phyloP scores from a whole-genome alignment of 2,888 invertebrate genomes.

The Selenia dentaria region DNA sequence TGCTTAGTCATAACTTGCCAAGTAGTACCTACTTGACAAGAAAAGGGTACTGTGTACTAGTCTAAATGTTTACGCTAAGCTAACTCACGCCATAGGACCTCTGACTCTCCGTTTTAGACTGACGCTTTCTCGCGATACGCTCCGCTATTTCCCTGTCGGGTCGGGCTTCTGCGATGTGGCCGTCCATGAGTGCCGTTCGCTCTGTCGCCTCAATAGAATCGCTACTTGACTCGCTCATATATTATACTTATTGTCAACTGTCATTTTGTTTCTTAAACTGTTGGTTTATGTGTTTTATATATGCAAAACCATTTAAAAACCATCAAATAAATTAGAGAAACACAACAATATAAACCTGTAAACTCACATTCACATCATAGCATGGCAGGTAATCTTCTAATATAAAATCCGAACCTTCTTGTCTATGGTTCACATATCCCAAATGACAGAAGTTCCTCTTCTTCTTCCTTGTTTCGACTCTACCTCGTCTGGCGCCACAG shows the following conservation, averaged over 20 bases:
- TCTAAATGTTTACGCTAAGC: background rate
- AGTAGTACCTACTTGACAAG: background rate
- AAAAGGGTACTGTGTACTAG: background rate
- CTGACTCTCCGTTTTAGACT: constrained; percentile 78
- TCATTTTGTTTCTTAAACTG: constrained; percentile 45
- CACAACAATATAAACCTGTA: no score
- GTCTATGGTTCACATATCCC: no score
- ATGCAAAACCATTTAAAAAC: no score
- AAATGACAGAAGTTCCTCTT: no score
- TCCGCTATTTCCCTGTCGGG: constrained; percentile 82
- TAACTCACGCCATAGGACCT: constrained; percentile 81
- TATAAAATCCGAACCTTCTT: no score
- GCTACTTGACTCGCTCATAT: constrained; percentile 72
- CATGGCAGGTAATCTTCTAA: no score
- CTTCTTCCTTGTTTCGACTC: no score
- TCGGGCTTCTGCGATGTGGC: constrained; percentile 89
- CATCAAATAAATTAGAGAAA: no score
- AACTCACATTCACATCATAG: no score
- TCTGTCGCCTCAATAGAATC: constrained; percentile 88
- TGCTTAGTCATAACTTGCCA: background rate
- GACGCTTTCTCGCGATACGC: constrained; percentile 82
- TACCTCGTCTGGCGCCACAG: no score
- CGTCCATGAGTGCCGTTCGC: constrained; percentile 94
- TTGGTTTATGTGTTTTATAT: no score
- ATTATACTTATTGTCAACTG: constrained; percentile 45